Evolutionary conservation across 2,888 invertebrate genomes (phyloP).

Genomic region (Spodoptera picta): DNA sequence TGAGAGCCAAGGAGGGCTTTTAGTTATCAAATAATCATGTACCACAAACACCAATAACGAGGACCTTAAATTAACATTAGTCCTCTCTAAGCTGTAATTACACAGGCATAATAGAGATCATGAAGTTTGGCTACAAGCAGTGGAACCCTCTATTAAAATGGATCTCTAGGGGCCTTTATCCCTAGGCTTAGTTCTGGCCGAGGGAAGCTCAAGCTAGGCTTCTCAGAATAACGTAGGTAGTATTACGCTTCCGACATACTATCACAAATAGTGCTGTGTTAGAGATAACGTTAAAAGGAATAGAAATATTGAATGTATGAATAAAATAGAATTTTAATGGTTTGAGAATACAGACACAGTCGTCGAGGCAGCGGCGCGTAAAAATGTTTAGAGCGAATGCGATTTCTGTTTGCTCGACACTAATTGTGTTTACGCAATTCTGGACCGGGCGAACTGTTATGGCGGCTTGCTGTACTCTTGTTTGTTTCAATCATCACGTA

Average conservation of each 20-base stretch:
- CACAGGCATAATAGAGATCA: constrained; percentile 20
- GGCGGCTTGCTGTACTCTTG: background rate
- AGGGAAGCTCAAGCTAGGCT: constrained; percentile 7
- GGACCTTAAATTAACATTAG: constrained; percentile 14
- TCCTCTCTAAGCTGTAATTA: constrained; percentile 24
- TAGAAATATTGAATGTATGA: too few species aligned
- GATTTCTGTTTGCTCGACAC: constrained; percentile 28
- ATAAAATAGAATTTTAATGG: too few species aligned
- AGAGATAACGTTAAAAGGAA: background rate
- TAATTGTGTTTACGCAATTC: constrained; percentile 42
- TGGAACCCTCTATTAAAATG: constrained; percentile 12
- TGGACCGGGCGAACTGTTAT: background rate
- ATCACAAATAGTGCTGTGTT: constrained; percentile 6
- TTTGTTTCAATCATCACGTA: constrained; percentile 9
- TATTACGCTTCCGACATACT: constrained; percentile 11
- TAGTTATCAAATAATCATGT: constrained; percentile 3
- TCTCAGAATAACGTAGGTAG: constrained; percentile 4
- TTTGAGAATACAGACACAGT: constrained; percentile 10
- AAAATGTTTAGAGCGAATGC: constrained; percentile 28
- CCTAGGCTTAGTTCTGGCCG: constrained; percentile 15
- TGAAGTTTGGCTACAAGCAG: constrained; percentile 21
- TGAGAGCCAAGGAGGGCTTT: too few species aligned
- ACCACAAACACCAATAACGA: constrained; percentile 4
- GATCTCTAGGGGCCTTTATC: constrained; percentile 16
- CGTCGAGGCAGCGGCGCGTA: constrained; percentile 6